phyloP scores from a whole-genome alignment of 2,113 vertebrate genomes.

The Upupa epops region DNA sequence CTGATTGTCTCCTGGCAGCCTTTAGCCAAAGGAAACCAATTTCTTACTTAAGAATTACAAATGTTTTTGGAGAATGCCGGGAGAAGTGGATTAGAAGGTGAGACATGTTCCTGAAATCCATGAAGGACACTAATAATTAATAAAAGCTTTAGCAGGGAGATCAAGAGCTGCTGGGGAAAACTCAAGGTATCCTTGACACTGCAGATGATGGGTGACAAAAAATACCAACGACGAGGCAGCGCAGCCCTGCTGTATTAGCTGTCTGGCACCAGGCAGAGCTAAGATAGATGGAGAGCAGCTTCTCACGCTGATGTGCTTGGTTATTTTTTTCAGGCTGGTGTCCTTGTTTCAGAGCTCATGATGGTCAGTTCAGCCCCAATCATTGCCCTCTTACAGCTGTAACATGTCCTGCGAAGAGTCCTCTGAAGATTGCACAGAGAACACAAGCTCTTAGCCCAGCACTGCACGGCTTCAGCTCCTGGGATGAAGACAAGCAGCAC shows the following conservation, averaged over 20 bases:
- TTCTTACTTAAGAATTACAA: not conserved
- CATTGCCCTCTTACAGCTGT: not conserved
- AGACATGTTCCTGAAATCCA: not conserved
- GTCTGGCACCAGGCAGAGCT: not conserved
- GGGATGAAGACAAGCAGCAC: not conserved
- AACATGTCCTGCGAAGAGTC: not conserved
- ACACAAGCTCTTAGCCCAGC: not conserved
- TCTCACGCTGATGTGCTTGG: not conserved
- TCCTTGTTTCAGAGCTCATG: not conserved
- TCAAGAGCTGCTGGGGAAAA: not conserved
- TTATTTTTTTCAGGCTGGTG: not conserved
- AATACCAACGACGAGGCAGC: not conserved
- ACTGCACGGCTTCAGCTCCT: not conserved
- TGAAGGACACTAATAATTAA: not conserved
- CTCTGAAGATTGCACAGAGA: not conserved
- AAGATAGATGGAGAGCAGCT: not conserved
- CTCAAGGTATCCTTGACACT: not conserved
- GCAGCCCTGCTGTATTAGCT: not conserved
- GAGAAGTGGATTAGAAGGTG: not conserved
- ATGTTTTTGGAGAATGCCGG: rapidly evolving
- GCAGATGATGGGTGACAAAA: not conserved
- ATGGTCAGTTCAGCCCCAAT: not conserved
- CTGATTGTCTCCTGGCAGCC: not conserved
- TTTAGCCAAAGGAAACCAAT: not conserved
- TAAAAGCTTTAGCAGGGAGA: not conserved